A percentile compares a stretch with the other conserved stretches of the same genome.
phyloP scores from a whole-genome alignment of 2,888 invertebrate genomes.

The Drosophila koepferae region DNA sequence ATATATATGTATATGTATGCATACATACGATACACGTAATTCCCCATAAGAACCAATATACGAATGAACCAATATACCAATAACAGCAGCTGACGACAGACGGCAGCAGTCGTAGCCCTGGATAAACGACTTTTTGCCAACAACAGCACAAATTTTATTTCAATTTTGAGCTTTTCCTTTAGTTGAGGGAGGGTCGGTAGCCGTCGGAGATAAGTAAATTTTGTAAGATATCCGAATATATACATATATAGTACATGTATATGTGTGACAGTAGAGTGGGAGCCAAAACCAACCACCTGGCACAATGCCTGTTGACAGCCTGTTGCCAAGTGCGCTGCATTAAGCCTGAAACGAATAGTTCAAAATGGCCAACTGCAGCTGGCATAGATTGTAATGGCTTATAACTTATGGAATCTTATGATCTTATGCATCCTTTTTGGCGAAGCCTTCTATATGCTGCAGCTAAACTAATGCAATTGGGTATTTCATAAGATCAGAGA shows the following conservation, averaged over 20 bases:
- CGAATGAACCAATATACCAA: constrained; percentile 48
- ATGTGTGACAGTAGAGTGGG: constrained; percentile 39
- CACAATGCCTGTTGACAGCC: constrained; percentile 42
- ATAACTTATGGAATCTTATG: not conserved
- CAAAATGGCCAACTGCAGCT: not conserved
- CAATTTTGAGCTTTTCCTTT: constrained; percentile 16
- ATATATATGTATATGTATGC: not conserved
- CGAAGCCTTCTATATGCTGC: not conserved
- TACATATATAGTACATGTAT: no score
- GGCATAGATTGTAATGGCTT: not conserved
- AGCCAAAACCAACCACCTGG: constrained; percentile 44
- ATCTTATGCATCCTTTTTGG: no score
- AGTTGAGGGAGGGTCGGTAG: not conserved
- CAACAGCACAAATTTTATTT: constrained; percentile 47
- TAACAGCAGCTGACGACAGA: constrained; percentile 59
- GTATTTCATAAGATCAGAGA: not conserved
- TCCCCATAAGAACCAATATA: constrained; percentile 51
- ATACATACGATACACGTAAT: constrained; percentile 40
- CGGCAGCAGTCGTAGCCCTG: constrained; percentile 33
- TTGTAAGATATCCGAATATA: constrained; percentile 40
- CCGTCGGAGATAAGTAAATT: constrained; percentile 8
- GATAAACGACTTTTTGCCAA: constrained; percentile 45
- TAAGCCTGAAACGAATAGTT: not conserved
- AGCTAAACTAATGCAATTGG: not conserved
- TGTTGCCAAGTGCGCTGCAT: constrained; percentile 18